Evolutionary conservation across 2,888 invertebrate species (phyloP).

Genomic region (Mythimna loreyi): DNA sequence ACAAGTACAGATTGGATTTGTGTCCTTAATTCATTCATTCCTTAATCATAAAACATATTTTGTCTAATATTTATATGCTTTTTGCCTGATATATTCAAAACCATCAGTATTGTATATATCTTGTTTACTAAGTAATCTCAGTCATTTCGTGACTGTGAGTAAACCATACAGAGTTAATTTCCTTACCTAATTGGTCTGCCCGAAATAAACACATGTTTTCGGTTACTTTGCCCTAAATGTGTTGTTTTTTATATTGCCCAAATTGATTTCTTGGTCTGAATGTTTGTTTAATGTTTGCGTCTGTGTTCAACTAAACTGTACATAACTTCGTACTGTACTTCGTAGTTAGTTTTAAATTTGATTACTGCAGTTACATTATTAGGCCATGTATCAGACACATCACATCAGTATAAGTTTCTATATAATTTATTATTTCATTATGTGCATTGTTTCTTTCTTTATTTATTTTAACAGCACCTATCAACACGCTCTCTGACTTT

Average conservation of each 20-base stretch:
- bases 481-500: no score
- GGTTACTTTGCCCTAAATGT: slow-evolving; percentile 36
- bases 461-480: background rate
- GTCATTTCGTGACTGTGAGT: slow-evolving; percentile 40
- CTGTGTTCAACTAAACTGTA: background rate
- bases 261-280: slow-evolving; percentile 59
- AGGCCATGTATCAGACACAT: background rate
- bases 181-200: slow-evolving; percentile 48
- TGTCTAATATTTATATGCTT: background rate
- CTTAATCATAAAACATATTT: background rate
- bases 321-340: background rate
- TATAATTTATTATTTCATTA: no score
- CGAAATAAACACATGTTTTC: slow-evolving; percentile 56
- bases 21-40: background rate
- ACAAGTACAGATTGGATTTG: background rate
- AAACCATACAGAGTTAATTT: slow-evolving; percentile 32
- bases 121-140: slow-evolving; percentile 12
- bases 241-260: slow-evolving; percentile 25
- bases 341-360: background rate
- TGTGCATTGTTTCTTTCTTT: no score
- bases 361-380: background rate
- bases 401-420: background rate
- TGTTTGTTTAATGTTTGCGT: slow-evolving; percentile 41
- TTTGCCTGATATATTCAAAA: background rate
- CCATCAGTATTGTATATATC: background rate